These are phyloP conservation scores for Ceratina calcarata DNA, from an alignment of 1,140 invertebrate genomes.

Conservation along the genomic window DNA sequence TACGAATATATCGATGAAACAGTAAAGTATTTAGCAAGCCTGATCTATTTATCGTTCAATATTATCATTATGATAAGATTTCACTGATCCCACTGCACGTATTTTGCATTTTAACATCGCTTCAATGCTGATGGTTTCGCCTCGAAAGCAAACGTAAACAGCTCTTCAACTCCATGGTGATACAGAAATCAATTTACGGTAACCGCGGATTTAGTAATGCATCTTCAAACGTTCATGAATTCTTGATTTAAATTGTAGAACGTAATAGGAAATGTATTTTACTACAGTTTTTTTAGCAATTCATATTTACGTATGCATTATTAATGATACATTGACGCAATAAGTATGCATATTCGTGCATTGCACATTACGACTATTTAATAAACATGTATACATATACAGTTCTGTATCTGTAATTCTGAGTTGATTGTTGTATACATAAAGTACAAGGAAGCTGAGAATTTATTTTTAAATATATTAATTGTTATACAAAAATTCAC, in stretches of 20 bases:
- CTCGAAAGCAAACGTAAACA: neutral
- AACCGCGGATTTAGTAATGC: neutral
- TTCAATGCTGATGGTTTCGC: neutral
- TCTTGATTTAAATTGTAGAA: too few species aligned
- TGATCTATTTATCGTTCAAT: neutral
- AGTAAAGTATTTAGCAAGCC: neutral
- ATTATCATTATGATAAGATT: neutral
- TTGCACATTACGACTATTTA: too few species aligned
- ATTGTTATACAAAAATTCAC: too few species aligned
- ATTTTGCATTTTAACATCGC: neutral
- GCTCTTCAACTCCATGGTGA: conserved; percentile 28
- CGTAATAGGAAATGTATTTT: too few species aligned
- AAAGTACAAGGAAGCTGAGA: too few species aligned
- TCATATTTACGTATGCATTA: neutral
- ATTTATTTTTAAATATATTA: too few species aligned
- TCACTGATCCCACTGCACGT: neutral
- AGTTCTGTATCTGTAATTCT: too few species aligned
- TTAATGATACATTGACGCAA: neutral
- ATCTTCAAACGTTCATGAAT: neutral
- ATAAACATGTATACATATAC: too few species aligned
- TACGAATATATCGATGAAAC: too few species aligned
- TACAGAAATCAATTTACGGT: conserved; percentile 16
- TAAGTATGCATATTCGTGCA: too few species aligned
- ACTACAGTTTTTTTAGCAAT: neutral
- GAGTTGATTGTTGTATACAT: too few species aligned